Evolutionary conservation across 2,113 vertebrate genomes (phyloP), one percentile per base, ranked within the genome.

Genomic region (Mohoua ochrocephala): DNA sequence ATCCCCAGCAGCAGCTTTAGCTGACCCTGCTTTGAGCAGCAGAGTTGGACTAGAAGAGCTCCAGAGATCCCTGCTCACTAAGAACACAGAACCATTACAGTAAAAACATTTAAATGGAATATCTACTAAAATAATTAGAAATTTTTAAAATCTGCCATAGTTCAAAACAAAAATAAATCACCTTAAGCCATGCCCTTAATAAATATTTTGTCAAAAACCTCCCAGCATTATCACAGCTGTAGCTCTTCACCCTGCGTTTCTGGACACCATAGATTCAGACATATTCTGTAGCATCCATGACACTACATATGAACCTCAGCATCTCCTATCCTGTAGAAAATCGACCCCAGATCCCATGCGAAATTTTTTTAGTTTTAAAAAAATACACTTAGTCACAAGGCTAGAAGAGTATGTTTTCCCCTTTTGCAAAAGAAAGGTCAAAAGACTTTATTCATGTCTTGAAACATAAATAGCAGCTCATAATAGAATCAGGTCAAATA

Each of bases 401-500:
- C 33, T 30, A 47, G 31, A 86, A 49, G 17, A 41, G 6, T n/a
- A 61, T 14, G 11, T 21, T 89, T 54, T 53, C 11, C 33, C 27
- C 21, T 89, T 33, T 37, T 50, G 39, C 31, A 63, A 77, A 65
- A 61, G 53, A 83, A 85, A 91, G 59, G 67, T 74, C 59, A 86
- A 52, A 92, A 92, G 45, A 82, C 37, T 78, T 84, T 11, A 60
- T 65, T 86, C 63, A 65, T 15, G 31, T 52, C 41, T 49, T 69
- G 61, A 92, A 96, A 80, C 35, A 57, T 39, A 92, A 94, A 80
- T 17, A 92, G 63, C 37, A 92, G 37, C 45, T 88, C 15, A 1
- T 30, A 87, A 54, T 26, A 87, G 22, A 91, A 88, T 42, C 50
- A 70, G 82, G 68, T 88, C 88, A 97, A 88, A 74, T 70, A 86